These are phyloP conservation scores for Lasiurus borealis DNA, from an alignment of 2,113 vertebrate species.

Conservation along the genomic window DNA sequence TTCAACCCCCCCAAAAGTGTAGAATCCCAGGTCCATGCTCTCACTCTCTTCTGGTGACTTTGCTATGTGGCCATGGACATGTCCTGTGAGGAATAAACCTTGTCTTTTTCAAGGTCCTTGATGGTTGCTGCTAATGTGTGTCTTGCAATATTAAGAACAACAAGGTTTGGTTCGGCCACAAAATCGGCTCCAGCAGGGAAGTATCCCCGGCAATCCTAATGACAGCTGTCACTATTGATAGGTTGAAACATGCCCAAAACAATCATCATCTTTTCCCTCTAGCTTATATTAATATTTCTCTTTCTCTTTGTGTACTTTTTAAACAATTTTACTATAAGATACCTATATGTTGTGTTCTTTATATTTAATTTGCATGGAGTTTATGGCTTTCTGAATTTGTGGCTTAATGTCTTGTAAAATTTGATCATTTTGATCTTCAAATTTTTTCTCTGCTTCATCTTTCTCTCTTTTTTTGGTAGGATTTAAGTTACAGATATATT, in stretches of 20 bases:
- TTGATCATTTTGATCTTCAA: background rate
- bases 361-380: background rate
- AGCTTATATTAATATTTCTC: background rate
- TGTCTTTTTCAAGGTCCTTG: background rate
- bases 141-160: no score
- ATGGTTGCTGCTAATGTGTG: background rate
- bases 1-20: background rate
- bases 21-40: background rate
- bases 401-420: background rate
- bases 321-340: background rate
- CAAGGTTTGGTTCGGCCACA: background rate
- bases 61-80: background rate
- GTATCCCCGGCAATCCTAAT: background rate
- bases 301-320: conserved; percentile 2
- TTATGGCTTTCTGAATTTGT: background rate
- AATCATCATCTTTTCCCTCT: background rate
- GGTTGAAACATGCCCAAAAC: background rate
- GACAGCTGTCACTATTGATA: background rate
- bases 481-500: background rate
- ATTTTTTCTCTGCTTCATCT: background rate
- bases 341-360: background rate
- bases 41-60: background rate
- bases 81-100: background rate
- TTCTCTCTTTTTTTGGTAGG: background rate
- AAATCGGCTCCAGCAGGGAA: background rate